Evolutionary conservation across 2,113 vertebrate genomes (phyloP).

Genomic region (Bujurquina vittata): DNA sequence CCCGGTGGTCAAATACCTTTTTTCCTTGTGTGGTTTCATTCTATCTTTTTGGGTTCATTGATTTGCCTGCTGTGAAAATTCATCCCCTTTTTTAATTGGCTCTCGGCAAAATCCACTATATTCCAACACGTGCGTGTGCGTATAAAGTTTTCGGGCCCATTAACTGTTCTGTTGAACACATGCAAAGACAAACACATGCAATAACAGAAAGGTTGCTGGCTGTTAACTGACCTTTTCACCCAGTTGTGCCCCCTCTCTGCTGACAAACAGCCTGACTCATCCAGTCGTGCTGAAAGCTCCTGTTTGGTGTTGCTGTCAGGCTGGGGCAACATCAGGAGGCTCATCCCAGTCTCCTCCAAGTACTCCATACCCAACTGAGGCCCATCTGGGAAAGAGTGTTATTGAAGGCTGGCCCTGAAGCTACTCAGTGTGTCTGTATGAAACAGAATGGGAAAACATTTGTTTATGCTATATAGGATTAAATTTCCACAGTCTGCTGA

Average conservation of each 20-base stretch:
- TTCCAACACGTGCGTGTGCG: constrained; percentile 2
- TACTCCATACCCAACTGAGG: constrained; percentile 22
- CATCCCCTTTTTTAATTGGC: constrained; percentile 14
- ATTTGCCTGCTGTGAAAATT: constrained; percentile 32
- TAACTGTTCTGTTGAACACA: constrained; percentile 23
- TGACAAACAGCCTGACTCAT: constrained; percentile 43
- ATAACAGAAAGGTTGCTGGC: constrained; percentile 22
- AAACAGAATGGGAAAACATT: constrained; percentile 43
- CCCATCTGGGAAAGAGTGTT: constrained; percentile 60
- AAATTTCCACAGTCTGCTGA: constrained; percentile 52
- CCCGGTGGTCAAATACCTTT: not conserved
- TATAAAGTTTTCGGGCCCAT: not conserved
- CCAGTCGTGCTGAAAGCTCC: constrained; percentile 60
- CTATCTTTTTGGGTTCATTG: constrained; percentile 21
- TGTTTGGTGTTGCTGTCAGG: constrained; percentile 34
- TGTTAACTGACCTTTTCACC: constrained; percentile 64
- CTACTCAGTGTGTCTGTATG: constrained; percentile 40
- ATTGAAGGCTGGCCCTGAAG: constrained; percentile 44
- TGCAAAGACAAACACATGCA: not conserved
- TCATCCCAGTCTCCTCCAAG: constrained; percentile 35
- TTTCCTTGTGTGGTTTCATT: not conserved
- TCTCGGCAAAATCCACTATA: constrained; percentile 4
- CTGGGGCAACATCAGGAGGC: constrained; percentile 31
- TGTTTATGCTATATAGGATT: constrained; percentile 46
- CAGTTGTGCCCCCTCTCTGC: constrained; percentile 5